A percentile compares a stretch with the other conserved stretches of the same genome.
Conservation (phyloP, 1,140 invertebrate genomes). For the Drosophila santomea region DNA sequence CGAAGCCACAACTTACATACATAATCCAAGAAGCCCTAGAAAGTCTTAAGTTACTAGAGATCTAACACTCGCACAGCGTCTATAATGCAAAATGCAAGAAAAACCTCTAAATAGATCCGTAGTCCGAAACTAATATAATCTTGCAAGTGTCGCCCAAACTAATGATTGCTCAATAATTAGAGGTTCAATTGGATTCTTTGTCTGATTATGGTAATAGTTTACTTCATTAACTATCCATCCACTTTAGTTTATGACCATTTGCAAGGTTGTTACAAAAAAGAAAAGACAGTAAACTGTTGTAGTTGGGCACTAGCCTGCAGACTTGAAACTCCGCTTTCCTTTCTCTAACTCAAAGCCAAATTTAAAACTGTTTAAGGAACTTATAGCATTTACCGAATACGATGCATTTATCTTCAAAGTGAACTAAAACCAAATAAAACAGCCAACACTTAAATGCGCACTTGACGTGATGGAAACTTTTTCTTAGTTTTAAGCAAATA, state of each 20-base stretch:
- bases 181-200: background rate
- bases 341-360: conserved; percentile 41
- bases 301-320: conserved; percentile 37
- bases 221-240: background rate
- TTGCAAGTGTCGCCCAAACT: conserved; percentile 23
- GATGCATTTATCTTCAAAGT: conserved; percentile 68
- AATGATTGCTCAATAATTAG: conserved; percentile 23
- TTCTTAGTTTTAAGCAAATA: conserved; percentile 64
- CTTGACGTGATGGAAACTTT: conserved; percentile 58
- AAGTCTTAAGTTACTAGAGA: conserved; percentile 52
- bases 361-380: conserved; percentile 14
- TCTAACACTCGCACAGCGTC: conserved; percentile 48
- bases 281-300: conserved; percentile 19
- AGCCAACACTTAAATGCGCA: conserved; percentile 41
- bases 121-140: conserved; percentile 17
- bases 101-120: background rate
- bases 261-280: conserved; percentile 33
- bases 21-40: conserved; percentile 54
- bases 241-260: conserved; percentile 1
- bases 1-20: conserved; percentile 38
- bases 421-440: conserved; percentile 22
- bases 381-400: conserved; percentile 64
- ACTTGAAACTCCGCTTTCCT: conserved; percentile 33
- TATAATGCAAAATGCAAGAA: conserved; percentile 28
- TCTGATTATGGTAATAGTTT: background rate